phyloP scores from a whole-genome alignment of 1,140 invertebrate species.

The Mercenaria mercenaria region DNA sequence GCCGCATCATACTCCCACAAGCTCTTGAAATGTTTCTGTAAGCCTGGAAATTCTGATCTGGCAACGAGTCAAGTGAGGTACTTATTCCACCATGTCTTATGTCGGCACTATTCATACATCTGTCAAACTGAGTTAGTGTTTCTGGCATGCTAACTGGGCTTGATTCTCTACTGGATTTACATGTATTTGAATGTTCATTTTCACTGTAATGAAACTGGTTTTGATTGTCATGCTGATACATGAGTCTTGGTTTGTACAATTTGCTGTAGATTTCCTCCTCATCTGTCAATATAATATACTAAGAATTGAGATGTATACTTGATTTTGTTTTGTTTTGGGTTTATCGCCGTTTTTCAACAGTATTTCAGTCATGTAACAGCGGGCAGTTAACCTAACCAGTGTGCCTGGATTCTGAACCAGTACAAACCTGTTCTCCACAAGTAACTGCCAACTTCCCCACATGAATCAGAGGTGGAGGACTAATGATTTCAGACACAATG shows the following conservation, averaged over 20 bases:
- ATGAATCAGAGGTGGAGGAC: too few species aligned
- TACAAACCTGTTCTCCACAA: too few species aligned
- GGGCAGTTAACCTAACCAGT: too few species aligned
- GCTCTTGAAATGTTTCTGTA: not conserved
- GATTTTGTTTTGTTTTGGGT: too few species aligned
- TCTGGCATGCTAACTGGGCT: not conserved
- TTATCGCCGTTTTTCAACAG: too few species aligned
- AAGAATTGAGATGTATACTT: too few species aligned
- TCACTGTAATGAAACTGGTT: not conserved
- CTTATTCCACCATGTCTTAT: not conserved
- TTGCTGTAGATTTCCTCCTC: conserved; percentile 46
- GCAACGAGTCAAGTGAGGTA: not conserved
- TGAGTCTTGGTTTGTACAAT: conserved; percentile 38
- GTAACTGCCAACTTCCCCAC: too few species aligned
- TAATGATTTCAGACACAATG: too few species aligned
- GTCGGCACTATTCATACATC: not conserved
- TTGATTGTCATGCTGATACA: not conserved
- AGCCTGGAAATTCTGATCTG: not conserved
- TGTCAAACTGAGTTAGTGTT: not conserved
- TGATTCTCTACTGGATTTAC: not conserved
- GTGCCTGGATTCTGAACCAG: too few species aligned
- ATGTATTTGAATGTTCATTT: not conserved
- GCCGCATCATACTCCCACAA: not conserved
- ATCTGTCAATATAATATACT: conserved; percentile 4
- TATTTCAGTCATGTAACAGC: too few species aligned